A percentile compares a stretch with the other conserved stretches of the same genome.
Evolutionary conservation across 2,797 vertebrate genomes (phyloP).

Genomic region (Alfaro cultratus): DNA sequence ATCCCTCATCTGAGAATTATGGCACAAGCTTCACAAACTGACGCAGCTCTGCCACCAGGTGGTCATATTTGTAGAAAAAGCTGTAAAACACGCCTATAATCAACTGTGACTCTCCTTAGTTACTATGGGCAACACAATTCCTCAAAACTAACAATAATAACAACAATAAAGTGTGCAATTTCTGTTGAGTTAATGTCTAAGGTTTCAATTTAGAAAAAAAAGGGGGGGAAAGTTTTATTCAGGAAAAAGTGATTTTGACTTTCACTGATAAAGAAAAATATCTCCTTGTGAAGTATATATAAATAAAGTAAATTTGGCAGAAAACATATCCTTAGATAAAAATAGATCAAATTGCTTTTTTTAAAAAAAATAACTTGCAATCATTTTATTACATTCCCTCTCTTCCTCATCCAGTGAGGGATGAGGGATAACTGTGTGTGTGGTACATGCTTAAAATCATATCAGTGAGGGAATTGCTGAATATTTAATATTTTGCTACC

Average conservation of each 20-base stretch:
- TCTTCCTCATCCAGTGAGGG: not conserved
- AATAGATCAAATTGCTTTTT: not conserved
- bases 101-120: constrained; percentile 24
- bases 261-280: too few relatives aligned
- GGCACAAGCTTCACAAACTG: constrained; percentile 1
- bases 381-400: not conserved
- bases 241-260: too few relatives aligned
- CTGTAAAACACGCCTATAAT: not conserved
- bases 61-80: constrained; percentile 13
- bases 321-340: not conserved
- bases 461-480: not conserved
- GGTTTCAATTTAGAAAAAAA: too few relatives aligned
- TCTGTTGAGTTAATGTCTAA: not conserved
- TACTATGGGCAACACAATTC: not conserved
- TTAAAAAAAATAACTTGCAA: too few relatives aligned
- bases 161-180: not conserved
- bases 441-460: not conserved
- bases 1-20: constrained; percentile 11
- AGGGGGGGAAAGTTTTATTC: too few relatives aligned
- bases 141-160: not conserved
- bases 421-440: too few relatives aligned
- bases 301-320: not conserved
- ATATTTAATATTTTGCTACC: not conserved
- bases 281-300: too few relatives aligned
- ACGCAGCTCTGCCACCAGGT: constrained; percentile 61